Base-by-base conservation (phyloP, 2,797 vertebrate genomes). In the Propithecus perrieri region DNA sequence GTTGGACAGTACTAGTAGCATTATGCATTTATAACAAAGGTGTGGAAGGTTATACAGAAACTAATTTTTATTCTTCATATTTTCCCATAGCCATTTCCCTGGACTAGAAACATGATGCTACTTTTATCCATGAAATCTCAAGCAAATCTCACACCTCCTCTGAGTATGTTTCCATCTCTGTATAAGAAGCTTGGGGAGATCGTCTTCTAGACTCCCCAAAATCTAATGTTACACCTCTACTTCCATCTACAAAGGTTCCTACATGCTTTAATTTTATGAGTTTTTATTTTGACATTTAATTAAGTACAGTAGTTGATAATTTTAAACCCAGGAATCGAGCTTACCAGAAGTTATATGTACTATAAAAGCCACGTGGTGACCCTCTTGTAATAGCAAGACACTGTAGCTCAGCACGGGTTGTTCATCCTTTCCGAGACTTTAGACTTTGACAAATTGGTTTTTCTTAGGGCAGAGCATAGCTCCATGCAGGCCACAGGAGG, bases 241-340 rank as follows among this genome's bases (percentile, higher is more conserved):
- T 89, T 76, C 38, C 53, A 65, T 89, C 41, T 89, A 41, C 5
- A 69, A 30, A 88, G 48, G 33, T 83, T 74, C 12, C 50, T 89
- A 38, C 18, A 35, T 86, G 61, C 57, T 74, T 89, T 76, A 83
- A 13, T 85, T 96, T 76, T 94, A 80, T 71, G n/a, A 28, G 15
- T 15, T 79, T 86, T 92, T 91, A 43, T 92, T 93, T 86, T 81
- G 74, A 94, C n/a, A 81, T 78, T 80, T 89, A 71, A 26, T 88
- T 85, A 80, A 78, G 35, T 93, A 43, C 5, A 87, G 12, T 76
- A 78, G 50, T 85, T 93, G 33, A 30, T 53, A 35, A 67, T 95
- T 96, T 90, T 89, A 86, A 67, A 89, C 53, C 15, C 38, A 89
- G 84, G 69, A 85, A 91, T 46, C 26, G 3, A 93, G 63, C 57